Base-by-base conservation (phyloP, 2,113 vertebrate genomes). In the Parus major region DNA sequence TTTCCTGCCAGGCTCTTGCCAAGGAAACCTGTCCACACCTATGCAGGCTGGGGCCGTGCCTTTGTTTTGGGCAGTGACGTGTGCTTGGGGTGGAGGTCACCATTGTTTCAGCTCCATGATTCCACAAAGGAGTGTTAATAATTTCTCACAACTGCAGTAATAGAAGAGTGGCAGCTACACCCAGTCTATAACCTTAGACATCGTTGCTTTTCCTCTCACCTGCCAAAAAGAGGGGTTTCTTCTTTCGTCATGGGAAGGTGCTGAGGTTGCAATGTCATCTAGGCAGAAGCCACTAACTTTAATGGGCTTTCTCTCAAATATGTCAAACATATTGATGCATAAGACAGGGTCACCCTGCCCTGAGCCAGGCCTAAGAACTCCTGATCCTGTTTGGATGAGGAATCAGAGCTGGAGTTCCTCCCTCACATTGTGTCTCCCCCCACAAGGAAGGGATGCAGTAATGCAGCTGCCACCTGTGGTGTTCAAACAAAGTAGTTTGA, bases 31-130 rank as follows among this genome's bases (percentile, higher is more conserved):
- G 75, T 28, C 95, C 93, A 90, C 95, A 95, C 88, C 96, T 96
- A 80, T 68, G 71, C 42, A 92, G 59, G 63, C 90, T 55, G 59
- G 41, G 90, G 90, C 79, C 6, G 11, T 46, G 92, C 82, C 95
- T 96, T 96, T 94, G 90, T 93, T 94, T 88, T 85, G 88, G 66
- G 93, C 85, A 94, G 85, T 96, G 96, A 94, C n/a, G 36, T 93
- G 92, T 61, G 75, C 71, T 33, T 18, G 82, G 93, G 95, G 95
- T 90, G 95, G 92, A 96, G 95, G 88, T 75, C 85, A 92, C 88
- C 88, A 95, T 94, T 94, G 93, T 95, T 92, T 65, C 79, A 77
- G 88, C 46, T 92, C 93, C 63, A 49, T 41, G 57, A 80, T 92
- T 94, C 96, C 82, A 94, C 82, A 96, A 92, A 96, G 88, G 70